A percentile compares a stretch with the other conserved stretches of the same genome.
These are phyloP conservation scores for Collichthys lucidus DNA, from an alignment of 2,113 vertebrate species.

Conservation along the genomic window DNA sequence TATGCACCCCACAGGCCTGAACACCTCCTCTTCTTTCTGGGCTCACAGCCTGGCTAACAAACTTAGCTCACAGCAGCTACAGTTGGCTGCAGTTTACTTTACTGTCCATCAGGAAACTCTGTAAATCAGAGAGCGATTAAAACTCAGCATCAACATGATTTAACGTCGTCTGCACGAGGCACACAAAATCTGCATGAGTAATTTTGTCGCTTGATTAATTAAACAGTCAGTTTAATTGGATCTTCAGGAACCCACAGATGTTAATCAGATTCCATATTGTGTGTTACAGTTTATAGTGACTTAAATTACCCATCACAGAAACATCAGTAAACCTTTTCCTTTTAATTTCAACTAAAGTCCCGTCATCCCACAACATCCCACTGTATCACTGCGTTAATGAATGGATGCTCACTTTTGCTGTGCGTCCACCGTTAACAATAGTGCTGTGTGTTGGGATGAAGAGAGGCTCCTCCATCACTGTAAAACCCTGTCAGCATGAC, in stretches of 20 bases:
- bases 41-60: too few relatives aligned
- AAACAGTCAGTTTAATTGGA: constrained; percentile 18
- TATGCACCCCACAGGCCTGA: too few relatives aligned
- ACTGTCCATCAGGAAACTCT: too few relatives aligned
- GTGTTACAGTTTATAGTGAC: neutral
- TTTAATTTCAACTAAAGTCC: neutral
- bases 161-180: neutral
- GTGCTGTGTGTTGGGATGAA: constrained; percentile 37
- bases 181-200: neutral
- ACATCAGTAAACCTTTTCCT: neutral
- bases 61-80: too few relatives aligned
- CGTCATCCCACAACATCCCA: neutral
- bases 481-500: constrained; percentile 37
- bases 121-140: too few relatives aligned
- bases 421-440: constrained; percentile 22
- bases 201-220: constrained; percentile 7
- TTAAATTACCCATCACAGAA: neutral
- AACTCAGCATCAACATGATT: neutral
- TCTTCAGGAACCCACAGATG: constrained; percentile 13
- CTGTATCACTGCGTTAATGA: constrained; percentile 27
- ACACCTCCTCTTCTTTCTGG: too few relatives aligned
- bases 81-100: too few relatives aligned
- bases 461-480: constrained; percentile 35
- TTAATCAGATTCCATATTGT: constrained; percentile 1
- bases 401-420: constrained; percentile 25